phyloP scores from a whole-genome alignment of 2,888 invertebrate species.

The Mesodorylaimus sp. region DNA sequence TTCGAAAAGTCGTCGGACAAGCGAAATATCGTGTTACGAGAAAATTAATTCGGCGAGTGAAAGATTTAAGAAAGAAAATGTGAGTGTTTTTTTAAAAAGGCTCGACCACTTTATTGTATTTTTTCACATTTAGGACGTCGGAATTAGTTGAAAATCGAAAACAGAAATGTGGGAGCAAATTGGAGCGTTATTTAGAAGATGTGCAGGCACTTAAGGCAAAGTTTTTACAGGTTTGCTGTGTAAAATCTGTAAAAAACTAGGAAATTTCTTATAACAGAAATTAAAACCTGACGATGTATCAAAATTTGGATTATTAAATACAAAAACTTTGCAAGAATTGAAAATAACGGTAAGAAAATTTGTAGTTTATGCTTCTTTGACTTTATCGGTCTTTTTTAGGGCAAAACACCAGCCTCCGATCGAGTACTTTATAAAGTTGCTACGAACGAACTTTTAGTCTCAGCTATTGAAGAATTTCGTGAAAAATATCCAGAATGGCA shows the following conservation, averaged over 20 bases:
- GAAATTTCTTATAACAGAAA: background rate
- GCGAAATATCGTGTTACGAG: background rate
- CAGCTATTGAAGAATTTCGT: background rate
- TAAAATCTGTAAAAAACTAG: background rate
- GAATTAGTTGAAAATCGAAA: background rate
- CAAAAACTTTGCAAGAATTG: background rate
- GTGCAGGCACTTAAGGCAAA: background rate
- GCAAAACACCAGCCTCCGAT: background rate
- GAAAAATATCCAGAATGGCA: conserved; percentile 1
- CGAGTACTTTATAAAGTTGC: conserved; percentile 1
- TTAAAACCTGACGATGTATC: background rate
- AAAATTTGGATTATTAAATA: background rate
- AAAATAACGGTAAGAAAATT: background rate
- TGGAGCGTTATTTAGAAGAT: background rate
- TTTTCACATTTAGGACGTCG: background rate
- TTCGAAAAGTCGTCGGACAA: background rate
- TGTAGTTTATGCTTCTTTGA: background rate
- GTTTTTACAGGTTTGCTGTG: background rate
- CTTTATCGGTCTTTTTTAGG: background rate
- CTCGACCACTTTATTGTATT: background rate
- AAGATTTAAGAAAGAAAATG: background rate
- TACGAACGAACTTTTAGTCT: background rate
- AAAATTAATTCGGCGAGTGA: background rate
- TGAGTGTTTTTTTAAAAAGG: background rate
- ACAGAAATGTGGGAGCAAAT: background rate